Conservation (phyloP, 1,140 invertebrate genomes). For the Monochamus saltuarius region DNA sequence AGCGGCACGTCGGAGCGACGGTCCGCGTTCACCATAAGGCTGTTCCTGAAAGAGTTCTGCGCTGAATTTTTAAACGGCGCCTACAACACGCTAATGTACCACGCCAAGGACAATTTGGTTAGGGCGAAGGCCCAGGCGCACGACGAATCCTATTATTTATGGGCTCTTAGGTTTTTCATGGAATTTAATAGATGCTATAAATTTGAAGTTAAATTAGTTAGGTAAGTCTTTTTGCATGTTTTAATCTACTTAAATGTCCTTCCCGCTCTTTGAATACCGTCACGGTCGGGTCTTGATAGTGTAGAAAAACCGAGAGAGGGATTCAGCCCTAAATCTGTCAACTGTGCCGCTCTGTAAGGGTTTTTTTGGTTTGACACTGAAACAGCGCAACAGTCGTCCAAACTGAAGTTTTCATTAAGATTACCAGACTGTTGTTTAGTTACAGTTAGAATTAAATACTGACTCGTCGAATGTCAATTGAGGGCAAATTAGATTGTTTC, state of each 20-base stretch:
- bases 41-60: conserved; percentile 93
- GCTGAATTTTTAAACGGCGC: conserved; percentile 87
- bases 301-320: no score
- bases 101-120: conserved; percentile 70
- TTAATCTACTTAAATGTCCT: conserved; percentile 19
- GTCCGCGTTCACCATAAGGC: conserved; percentile 77
- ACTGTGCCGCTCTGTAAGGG: no score
- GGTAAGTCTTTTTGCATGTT: conserved; percentile 58
- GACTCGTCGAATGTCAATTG: no score
- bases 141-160: conserved; percentile 93
- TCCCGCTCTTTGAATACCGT: conserved; percentile 1
- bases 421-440: no score
- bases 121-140: conserved; percentile 63
- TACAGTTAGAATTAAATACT: no score
- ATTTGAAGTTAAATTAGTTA: conserved; percentile 85
- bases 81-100: conserved; percentile 89
- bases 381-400: no score
- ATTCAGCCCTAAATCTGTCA: no score
- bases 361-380: no score
- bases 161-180: conserved; percentile 95
- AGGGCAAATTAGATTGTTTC: no score
- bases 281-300: no score
- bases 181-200: conserved; percentile 89
- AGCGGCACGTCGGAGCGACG: conserved; percentile 60
- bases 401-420: no score